These are phyloP conservation scores for Tiliqua scincoides DNA, from an alignment of 2,113 vertebrate genomes.

Conservation along the genomic window DNA sequence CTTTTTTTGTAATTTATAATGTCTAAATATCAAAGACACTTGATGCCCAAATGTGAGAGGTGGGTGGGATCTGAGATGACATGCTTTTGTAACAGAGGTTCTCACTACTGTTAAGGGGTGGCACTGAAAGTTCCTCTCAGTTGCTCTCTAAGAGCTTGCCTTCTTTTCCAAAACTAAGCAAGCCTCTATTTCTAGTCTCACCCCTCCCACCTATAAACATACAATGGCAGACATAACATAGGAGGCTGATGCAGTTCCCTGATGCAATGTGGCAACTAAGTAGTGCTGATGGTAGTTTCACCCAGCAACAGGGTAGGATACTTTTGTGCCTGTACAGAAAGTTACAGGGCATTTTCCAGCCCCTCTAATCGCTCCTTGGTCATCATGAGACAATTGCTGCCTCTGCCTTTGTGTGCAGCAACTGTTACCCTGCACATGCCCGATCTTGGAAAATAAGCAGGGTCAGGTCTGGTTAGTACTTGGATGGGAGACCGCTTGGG, in stretches of 20 bases:
- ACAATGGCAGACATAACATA: neutral
- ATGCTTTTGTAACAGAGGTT: neutral
- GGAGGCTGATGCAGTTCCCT: neutral
- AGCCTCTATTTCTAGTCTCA: neutral
- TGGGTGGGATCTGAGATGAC: neutral
- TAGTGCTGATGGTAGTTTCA: neutral
- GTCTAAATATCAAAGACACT: neutral
- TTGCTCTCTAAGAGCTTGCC: neutral
- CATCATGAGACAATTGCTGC: neutral
- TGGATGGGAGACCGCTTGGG: no score
- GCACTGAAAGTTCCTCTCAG: neutral
- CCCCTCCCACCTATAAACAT: neutral
- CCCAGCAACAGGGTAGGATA: neutral
- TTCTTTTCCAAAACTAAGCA: neutral
- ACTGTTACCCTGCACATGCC: no score
- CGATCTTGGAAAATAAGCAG: no score
- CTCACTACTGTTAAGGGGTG: neutral
- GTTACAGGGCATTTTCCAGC: neutral
- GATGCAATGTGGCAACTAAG: neutral
- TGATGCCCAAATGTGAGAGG: neutral
- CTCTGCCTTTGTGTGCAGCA: no score
- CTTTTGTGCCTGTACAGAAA: neutral
- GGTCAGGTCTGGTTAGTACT: no score
- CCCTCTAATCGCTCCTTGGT: neutral
- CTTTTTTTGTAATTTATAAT: constrained; percentile 26